phyloP scores from a whole-genome alignment of 2,797 vertebrate genomes.

The Psittacula echo region DNA sequence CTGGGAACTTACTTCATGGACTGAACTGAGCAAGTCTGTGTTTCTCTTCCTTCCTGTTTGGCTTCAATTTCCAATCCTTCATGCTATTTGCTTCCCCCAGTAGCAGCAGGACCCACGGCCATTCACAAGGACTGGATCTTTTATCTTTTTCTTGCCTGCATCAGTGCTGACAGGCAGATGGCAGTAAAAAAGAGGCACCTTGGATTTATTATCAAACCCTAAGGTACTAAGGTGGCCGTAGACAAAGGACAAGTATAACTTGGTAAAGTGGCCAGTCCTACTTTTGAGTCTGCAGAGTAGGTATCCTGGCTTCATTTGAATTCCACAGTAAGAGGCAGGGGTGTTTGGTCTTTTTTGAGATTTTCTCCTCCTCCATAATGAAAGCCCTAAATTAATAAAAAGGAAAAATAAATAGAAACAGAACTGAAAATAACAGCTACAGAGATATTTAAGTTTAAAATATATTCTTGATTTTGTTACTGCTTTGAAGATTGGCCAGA shows the following conservation, averaged over 20 bases:
- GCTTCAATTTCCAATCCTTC: not conserved
- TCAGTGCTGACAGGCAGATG: not conserved
- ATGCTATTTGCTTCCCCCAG: not conserved
- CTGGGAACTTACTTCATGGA: not conserved
- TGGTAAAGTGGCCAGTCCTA: rapidly evolving
- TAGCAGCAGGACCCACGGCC: not conserved
- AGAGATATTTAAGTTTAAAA: not conserved
- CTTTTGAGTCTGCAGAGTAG: not conserved
- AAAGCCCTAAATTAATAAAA: not conserved
- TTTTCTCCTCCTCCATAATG: rapidly evolving
- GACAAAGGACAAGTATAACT: not conserved
- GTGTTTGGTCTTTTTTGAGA: not conserved
- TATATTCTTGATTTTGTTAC: not conserved
- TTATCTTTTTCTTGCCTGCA: not conserved
- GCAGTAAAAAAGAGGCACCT: not conserved
- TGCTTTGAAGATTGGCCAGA: not conserved
- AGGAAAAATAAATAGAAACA: not conserved
- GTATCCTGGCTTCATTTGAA: not conserved
- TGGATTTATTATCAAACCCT: not conserved
- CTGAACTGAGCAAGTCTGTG: not conserved
- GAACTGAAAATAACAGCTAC: not conserved
- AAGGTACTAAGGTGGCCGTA: not conserved
- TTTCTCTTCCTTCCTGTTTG: not conserved
- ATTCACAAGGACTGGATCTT: not conserved
- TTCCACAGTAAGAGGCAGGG: not conserved